These are phyloP conservation scores for Setipinna tenuifilis DNA, from an alignment of 2,797 vertebrate species.

Conservation along the genomic window DNA sequence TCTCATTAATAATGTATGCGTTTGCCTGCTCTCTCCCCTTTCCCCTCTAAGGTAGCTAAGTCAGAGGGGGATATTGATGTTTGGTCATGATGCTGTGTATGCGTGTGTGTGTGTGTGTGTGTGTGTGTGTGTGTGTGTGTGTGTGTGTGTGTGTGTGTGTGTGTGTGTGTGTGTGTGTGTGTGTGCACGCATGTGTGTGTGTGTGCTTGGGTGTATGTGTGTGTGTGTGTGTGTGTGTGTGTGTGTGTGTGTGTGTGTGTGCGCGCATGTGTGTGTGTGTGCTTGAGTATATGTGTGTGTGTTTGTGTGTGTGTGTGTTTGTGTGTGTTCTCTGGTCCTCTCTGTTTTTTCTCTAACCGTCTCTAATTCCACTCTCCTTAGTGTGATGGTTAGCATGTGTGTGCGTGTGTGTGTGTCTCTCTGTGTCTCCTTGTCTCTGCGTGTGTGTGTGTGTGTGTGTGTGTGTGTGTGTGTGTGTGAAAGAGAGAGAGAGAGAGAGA, in stretches of 20 bases:
- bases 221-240: not conserved
- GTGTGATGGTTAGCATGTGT: not conserved
- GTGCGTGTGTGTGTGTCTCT: no score
- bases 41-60: not conserved
- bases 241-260: not conserved
- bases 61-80: constrained; percentile 13
- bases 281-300: no score
- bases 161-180: not conserved
- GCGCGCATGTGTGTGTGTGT: no score
- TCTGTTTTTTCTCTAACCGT: not conserved
- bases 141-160: not conserved
- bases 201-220: no score
- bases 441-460: no score
- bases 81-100: not conserved
- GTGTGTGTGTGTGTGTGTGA: no score
- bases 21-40: constrained; percentile 27
- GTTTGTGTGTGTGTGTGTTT: no score
- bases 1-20: constrained; percentile 4
- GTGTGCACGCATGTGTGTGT: no score
- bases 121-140: not conserved
- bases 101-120: not conserved
- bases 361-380: not conserved
- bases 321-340: not conserved
- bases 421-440: no score
- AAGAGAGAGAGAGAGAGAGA: no score